Percentiles rank a stretch among this genome's conserved stretches.
Conservation (phyloP, 1,140 invertebrate genomes). For the Cecropterus lyciades region DNA sequence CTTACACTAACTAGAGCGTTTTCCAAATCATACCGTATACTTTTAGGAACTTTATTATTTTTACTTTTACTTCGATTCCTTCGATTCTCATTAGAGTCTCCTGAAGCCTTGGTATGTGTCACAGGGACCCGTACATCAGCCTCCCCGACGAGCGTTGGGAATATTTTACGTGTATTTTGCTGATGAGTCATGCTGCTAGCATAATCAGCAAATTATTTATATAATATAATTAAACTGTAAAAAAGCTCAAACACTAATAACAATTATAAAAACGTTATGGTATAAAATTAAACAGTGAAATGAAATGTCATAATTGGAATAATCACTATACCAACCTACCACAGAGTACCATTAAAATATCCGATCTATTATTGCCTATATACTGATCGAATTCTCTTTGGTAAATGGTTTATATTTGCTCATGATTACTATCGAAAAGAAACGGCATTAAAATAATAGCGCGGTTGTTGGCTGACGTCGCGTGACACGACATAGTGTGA, state of each 20-base stretch:
- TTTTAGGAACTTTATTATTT: constrained; percentile 64
- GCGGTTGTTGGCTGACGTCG: too few relatives aligned
- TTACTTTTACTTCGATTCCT: constrained; percentile 47
- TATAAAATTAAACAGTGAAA: constrained; percentile 16
- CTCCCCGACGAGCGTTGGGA: constrained; percentile 5
- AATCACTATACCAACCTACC: too few relatives aligned
- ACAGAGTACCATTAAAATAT: too few relatives aligned
- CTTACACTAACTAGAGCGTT: constrained; percentile 72
- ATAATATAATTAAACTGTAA: not conserved
- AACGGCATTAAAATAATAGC: too few relatives aligned
- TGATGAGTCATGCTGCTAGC: constrained; percentile 29
- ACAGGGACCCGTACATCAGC: constrained; percentile 1
- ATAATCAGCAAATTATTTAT: constrained; percentile 28
- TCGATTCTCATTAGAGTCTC: constrained; percentile 39
- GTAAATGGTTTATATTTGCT: too few relatives aligned
- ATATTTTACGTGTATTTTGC: constrained; percentile 28
- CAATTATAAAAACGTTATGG: constrained; percentile 17
- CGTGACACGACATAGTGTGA: too few relatives aligned
- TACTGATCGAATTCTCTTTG: too few relatives aligned
- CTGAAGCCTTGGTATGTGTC: constrained; percentile 42
- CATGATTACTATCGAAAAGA: too few relatives aligned
- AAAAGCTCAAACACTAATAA: constrained; percentile 12
- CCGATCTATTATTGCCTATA: too few relatives aligned
- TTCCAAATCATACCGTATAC: constrained; percentile 67
- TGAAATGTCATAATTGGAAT: constrained; percentile 1